A percentile compares a stretch with the other conserved stretches of the same genome.
Conservation (phyloP, 2,113 vertebrate genomes). For the Peromyscus polionotus region DNA sequence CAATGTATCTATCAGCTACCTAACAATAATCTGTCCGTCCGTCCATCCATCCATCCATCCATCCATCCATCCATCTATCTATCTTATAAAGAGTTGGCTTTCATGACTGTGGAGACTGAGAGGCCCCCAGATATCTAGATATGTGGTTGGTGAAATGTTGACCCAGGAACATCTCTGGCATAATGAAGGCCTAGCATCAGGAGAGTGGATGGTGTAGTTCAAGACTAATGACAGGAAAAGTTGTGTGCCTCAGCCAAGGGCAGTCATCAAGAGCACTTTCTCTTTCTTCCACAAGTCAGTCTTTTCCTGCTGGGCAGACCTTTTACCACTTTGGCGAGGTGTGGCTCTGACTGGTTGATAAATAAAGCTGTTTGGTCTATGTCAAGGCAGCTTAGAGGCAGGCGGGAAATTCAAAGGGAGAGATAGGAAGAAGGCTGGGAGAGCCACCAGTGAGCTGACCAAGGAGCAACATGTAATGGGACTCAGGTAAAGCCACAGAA, state of each 20-base stretch:
- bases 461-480: too few relatives aligned
- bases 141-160: neutral
- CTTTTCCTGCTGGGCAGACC: neutral
- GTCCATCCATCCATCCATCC: too few relatives aligned
- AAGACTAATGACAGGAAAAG: neutral
- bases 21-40: neutral
- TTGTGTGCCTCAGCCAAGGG: neutral
- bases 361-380: too few relatives aligned
- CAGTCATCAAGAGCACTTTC: neutral
- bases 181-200: too few relatives aligned
- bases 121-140: neutral
- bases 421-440: too few relatives aligned
- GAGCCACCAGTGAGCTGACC: too few relatives aligned
- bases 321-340: neutral
- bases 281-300: neutral
- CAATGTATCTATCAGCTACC: neutral
- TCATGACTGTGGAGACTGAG: neutral
- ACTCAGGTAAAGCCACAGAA: too few relatives aligned
- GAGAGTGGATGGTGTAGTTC: neutral
- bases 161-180: neutral
- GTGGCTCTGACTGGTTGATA: neutral
- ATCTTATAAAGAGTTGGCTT: neutral
- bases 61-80: neutral
- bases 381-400: too few relatives aligned
- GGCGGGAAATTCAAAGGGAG: too few relatives aligned